Evolutionary conservation across 1,140 invertebrate genomes (phyloP).

Genomic region (Holcopasites calliopsidis): DNA sequence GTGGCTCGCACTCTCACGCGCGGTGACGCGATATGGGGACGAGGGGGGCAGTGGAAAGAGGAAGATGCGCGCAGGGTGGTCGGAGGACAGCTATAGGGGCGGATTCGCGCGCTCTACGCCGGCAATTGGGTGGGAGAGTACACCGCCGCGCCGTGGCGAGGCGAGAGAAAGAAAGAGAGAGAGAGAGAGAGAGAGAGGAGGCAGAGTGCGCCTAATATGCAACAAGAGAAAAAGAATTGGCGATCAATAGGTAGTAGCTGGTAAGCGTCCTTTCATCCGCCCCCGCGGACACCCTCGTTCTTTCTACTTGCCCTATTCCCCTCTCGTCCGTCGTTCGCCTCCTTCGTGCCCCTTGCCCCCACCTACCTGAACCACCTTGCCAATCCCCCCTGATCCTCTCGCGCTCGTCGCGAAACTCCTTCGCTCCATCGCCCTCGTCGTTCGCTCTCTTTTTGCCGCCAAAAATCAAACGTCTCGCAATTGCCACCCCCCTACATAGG

Average conservation of each 20-base stretch:
- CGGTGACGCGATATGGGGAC: conserved; percentile 62
- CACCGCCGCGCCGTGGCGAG: conserved; percentile 26
- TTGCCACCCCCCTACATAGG: too few relatives aligned
- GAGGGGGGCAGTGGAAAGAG: conserved; percentile 40
- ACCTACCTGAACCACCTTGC: conserved; percentile 41
- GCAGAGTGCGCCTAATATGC: conserved; percentile 78
- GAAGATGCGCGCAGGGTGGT: conserved; percentile 43
- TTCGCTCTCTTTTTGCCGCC: conserved; percentile 43
- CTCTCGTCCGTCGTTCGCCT: conserved; percentile 56
- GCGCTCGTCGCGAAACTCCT: conserved; percentile 60
- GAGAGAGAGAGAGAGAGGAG: conserved; percentile 65
- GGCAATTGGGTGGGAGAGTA: conserved; percentile 52
- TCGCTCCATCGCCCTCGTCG: conserved; percentile 58
- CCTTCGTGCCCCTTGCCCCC: conserved; percentile 58
- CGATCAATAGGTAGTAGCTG: conserved; percentile 80
- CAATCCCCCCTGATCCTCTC: conserved; percentile 51
- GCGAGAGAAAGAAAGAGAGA: too few relatives aligned
- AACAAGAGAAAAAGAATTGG: conserved; percentile 80
- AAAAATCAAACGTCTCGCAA: conserved; percentile 56
- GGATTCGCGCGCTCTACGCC: conserved; percentile 70
- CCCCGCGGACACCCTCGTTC: conserved; percentile 71
- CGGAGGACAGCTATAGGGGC: conserved; percentile 66
- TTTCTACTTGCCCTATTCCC: conserved; percentile 69
- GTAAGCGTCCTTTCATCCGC: conserved; percentile 79
- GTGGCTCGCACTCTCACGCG: conserved; percentile 57